Conservation (phyloP, 1,140 invertebrate genomes). For the Anthonomus grandis region DNA sequence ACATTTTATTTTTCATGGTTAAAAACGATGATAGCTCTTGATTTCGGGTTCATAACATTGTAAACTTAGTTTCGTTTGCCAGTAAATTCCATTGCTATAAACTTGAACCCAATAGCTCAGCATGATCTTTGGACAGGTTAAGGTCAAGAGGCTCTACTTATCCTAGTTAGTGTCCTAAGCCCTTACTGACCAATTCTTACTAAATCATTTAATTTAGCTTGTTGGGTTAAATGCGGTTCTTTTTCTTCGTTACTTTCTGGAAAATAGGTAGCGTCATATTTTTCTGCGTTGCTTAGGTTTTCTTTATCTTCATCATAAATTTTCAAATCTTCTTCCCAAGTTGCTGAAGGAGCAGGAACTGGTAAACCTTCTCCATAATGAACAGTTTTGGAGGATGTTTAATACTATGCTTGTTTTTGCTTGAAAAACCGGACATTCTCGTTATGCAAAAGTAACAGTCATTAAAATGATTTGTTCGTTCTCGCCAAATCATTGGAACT, state of each 20-base stretch:
- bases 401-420: constrained; percentile 3
- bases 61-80: constrained; percentile 16
- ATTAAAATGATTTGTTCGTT: too few species aligned
- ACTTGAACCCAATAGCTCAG: constrained; percentile 1
- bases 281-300: not conserved
- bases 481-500: too few species aligned
- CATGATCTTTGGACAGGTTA: not conserved
- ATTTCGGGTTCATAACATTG: not conserved
- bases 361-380: not conserved
- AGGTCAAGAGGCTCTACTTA: too few species aligned
- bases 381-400: constrained; percentile 3
- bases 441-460: constrained; percentile 7
- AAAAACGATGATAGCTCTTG: not conserved
- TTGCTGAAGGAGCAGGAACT: not conserved
- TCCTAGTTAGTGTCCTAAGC: too few species aligned
- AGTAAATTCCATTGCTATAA: not conserved
- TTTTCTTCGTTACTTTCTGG: not conserved
- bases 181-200: too few species aligned
- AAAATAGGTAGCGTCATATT: not conserved
- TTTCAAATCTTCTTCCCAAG: not conserved
- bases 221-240: not conserved
- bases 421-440: not conserved
- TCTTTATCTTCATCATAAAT: not conserved
- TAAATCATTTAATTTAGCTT: constrained; percentile 14
- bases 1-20: not conserved